Percentiles rank a stretch among this genome's conserved stretches.
phyloP scores from a whole-genome alignment of 2,113 vertebrate species.

The Orientallactaga bullata region DNA sequence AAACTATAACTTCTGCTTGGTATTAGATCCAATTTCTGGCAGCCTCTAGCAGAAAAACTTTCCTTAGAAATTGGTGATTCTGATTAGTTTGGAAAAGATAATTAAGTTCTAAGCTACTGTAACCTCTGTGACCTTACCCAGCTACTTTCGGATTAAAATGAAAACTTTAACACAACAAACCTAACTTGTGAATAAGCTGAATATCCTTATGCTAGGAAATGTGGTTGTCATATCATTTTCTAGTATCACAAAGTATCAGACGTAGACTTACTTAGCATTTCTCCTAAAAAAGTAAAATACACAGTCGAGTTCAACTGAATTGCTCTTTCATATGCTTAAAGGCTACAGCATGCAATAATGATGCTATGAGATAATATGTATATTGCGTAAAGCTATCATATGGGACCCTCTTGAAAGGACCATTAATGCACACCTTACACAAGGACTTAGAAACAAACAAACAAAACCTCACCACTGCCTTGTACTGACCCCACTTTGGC shows the following conservation, averaged over 20 bases:
- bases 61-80: neutral
- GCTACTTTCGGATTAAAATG: conserved; percentile 40
- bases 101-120: neutral
- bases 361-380: neutral
- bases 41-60: neutral
- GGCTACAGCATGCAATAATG: neutral
- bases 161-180: conserved; percentile 25
- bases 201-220: neutral
- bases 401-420: neutral
- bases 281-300: conserved; percentile 9
- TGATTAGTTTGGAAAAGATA: neutral
- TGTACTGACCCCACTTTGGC: neutral
- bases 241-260: conserved; percentile 2
- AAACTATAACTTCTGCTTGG: neutral
- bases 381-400: neutral
- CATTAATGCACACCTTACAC: neutral
- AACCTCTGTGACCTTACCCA: neutral
- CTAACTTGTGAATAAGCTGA: neutral
- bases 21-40: neutral
- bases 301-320: neutral
- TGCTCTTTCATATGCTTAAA: conserved; percentile 7
- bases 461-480: neutral
- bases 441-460: neutral
- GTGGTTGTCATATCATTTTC: conserved; percentile 9
- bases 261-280: conserved; percentile 46